A percentile compares a stretch with the other conserved stretches of the same genome.
These are phyloP conservation scores for Beris morrisii DNA, from an alignment of 2,888 invertebrate genomes.

Conservation along the genomic window DNA sequence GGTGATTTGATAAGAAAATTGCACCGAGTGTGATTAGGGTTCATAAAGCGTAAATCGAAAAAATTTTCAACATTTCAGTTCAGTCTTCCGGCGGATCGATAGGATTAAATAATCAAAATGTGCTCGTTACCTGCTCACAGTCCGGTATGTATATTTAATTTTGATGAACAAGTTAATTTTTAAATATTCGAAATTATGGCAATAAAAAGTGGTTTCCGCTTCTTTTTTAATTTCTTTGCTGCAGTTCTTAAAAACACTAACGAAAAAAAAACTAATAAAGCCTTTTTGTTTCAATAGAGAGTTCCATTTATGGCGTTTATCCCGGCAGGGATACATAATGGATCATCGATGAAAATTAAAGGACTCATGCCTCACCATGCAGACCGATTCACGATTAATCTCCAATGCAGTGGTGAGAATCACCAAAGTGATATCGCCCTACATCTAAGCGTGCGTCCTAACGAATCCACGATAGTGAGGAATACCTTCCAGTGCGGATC, in stretches of 20 bases:
- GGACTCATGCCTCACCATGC: constrained; percentile 16
- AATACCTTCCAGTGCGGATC: constrained; percentile 58
- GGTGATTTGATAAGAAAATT: too few relatives aligned
- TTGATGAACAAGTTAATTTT: too few relatives aligned
- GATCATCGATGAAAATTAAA: constrained; percentile 10
- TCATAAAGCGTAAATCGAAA: too few relatives aligned
- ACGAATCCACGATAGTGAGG: constrained; percentile 59
- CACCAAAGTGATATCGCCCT: constrained; percentile 65
- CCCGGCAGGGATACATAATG: constrained; percentile 4
- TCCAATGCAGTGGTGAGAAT: constrained; percentile 10
- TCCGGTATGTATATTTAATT: constrained; percentile 2
- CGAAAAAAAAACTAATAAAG: too few relatives aligned
- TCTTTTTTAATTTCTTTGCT: too few relatives aligned
- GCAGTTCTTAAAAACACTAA: too few relatives aligned
- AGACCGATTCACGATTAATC: constrained; percentile 17
- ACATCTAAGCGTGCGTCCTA: constrained; percentile 64
- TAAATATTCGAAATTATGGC: too few relatives aligned
- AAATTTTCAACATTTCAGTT: too few relatives aligned
- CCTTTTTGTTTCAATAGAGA: background rate
- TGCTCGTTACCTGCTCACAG: constrained; percentile 4
- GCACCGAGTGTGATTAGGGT: too few relatives aligned
- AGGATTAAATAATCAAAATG: background rate
- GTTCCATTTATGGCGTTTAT: constrained; percentile 15
- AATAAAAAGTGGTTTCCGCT: too few relatives aligned
- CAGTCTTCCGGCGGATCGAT: too few relatives aligned